A percentile compares a stretch with the other conserved stretches of the same genome.
These are phyloP conservation scores for Pandemis cinnamomeana DNA, from an alignment of 2,888 invertebrate species.

Conservation along the genomic window DNA sequence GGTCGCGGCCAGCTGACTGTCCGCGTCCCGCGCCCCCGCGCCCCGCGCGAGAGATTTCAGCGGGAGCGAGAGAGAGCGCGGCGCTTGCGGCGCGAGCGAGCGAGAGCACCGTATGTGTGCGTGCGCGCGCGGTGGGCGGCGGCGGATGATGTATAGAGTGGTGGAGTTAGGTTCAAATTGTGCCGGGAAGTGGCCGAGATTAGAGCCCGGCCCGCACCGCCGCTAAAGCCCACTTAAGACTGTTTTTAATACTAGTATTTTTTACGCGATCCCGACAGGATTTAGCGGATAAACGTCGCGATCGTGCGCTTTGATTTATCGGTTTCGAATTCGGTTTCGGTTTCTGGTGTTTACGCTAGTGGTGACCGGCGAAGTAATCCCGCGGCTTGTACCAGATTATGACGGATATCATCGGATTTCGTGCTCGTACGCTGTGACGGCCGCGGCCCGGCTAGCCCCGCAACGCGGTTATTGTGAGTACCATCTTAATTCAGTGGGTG, in stretches of 20 bases:
- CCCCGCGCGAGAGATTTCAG: constrained; percentile 78
- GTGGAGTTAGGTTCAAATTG: constrained; percentile 90
- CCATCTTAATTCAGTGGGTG: constrained; percentile 42
- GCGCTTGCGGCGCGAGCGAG: constrained; percentile 50
- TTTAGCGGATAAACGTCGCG: constrained; percentile 83
- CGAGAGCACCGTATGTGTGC: constrained; percentile 62
- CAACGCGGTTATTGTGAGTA: constrained; percentile 65
- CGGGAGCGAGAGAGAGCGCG: constrained; percentile 59
- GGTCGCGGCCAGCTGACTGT: constrained; percentile 83
- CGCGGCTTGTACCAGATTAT: constrained; percentile 80
- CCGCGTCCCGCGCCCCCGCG: constrained; percentile 65
- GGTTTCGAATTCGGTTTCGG: constrained; percentile 78
- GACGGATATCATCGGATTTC: constrained; percentile 80
- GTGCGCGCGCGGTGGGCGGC: constrained; percentile 60
- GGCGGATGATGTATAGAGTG: constrained; percentile 89
- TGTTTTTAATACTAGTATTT: constrained; percentile 89
- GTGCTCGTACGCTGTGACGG: constrained; percentile 72
- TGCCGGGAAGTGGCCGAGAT: constrained; percentile 90
- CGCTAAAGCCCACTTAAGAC: constrained; percentile 89
- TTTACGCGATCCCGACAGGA: constrained; percentile 85
- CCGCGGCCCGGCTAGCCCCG: constrained; percentile 52
- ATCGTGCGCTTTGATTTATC: constrained; percentile 84
- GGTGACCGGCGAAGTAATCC: constrained; percentile 79
- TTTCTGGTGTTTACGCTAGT: constrained; percentile 83
- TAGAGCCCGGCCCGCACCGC: constrained; percentile 87